Base-by-base conservation (phyloP, 53 echinoderm and acorn worm genomes). In the Zoroaster sp. region DNA sequence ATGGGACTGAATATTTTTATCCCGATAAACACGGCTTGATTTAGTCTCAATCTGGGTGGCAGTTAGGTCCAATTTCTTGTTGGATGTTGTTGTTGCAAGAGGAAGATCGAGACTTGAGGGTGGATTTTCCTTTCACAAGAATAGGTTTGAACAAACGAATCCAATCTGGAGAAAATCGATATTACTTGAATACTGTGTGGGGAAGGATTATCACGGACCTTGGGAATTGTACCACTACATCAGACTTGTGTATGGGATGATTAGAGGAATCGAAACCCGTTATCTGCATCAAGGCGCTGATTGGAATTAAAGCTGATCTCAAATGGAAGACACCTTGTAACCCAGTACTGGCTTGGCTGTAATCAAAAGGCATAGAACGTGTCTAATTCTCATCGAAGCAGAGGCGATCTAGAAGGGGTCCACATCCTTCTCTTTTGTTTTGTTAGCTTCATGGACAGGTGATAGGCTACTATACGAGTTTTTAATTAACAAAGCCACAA, bases 131-230 rank as follows among this genome's bases (percentile, higher is more conserved):
- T 23, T 33, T 4, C 35, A 36, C n/a, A n/a, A 37, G 53, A 33
- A 54, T 38, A 38, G 78, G 31, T 55, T 78, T 35, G 78, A 23
- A 78, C 78, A 59, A 78, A 78, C 54, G 38, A 21, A 8, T 28
- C 28, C 63, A 59, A 21, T 25, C 1, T 28, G 78, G 38, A 17
- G 39, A 1, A 34, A 32, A 78, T 78, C 78, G 55, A 59, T 78
- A 59, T 77, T 5, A 77, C 53, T 63, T 33, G 54, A 51, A 3
- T 35, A 3, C 31, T 21, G 8, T 78, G 59, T 25, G 0, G 3
- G 51, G 45, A 15, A 4, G 31, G 25, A 35, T 34, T 49, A 11
- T 9, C 14, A 14, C 38, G 8, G 28, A 59, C 63, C 28, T 59
- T 59, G 28, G 63, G 0, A 25, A 25, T 44, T 59, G 3, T 25